Base-by-base conservation (phyloP, 2,797 vertebrate species). In the Coranthus polyacanthus region DNA sequence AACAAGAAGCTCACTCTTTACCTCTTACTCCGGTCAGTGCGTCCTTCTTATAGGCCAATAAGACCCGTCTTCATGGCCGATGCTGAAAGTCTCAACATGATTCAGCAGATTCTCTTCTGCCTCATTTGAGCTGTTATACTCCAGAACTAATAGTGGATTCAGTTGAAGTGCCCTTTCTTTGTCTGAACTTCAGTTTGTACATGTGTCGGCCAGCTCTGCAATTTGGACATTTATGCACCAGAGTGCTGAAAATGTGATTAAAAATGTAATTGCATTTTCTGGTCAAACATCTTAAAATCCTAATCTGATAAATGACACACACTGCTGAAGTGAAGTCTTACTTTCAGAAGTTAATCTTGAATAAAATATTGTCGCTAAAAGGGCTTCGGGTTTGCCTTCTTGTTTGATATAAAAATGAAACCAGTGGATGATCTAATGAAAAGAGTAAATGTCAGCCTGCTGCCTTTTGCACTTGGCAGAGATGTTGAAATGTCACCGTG, bases 391-490 rank as follows among this genome's bases (percentile, higher is more conserved):
- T 73, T 68, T 18, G n/a, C 16, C 21, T 13, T 21, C 17, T 39
- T 72, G 62, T 77, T 69, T 72, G 61, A 62, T 67, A 39, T 60
- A 68, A 64, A 77, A 72, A 73, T 65, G 37, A 50, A 62, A 36
- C 17, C 38, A 59, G 62, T 51, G 56, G 50, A 58, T 67, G 50
- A 83, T 78, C 46, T 79, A 76, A 80, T 80, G 18, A 74, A 78
- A 81, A 51, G 51, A 69, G 75, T 80, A 88, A 89, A 91, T 90
- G 88, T 86, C 89, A 89, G 43, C 34, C 8, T 37, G 71, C 62
- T 77, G 80, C 78, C 78, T 79, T 66, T 78, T 62, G 63, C 58
- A 46, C 52, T 65, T 50, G 21, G 53, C 44, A 64, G 62, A 69
- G 67, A 69, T 62, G 73, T 56, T 63, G 21, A 90, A 90, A 90